phyloP scores from a whole-genome alignment of 2,113 vertebrate genomes.

The Danionella cerebrum region DNA sequence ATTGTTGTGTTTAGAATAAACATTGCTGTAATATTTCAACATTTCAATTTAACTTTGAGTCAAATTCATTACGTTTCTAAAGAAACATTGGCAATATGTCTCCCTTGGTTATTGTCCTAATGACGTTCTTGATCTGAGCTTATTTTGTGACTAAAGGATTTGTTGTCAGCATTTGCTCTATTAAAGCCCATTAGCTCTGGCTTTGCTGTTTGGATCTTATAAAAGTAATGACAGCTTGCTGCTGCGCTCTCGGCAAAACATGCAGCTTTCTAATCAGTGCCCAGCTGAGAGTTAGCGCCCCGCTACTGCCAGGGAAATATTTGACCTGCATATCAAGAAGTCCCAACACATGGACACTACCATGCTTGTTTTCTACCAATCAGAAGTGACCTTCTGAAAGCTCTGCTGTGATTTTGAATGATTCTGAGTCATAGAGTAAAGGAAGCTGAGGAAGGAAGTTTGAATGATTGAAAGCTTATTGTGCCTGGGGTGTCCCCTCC shows the following conservation, averaged over 20 bases:
- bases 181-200: constrained; percentile 41
- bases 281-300: constrained; percentile 30
- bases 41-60: no score
- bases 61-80: no score
- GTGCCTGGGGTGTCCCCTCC: no score
- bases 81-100: no score
- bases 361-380: no score
- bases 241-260: constrained; percentile 42
- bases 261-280: constrained; percentile 72
- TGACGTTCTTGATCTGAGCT: background rate
- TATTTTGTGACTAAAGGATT: background rate
- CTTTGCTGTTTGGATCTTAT: constrained; percentile 66
- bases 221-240: constrained; percentile 57
- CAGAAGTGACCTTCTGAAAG: no score
- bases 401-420: no score
- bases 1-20: no score
- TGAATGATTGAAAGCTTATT: no score
- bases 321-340: constrained; percentile 61
- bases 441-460: no score
- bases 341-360: constrained; percentile 67
- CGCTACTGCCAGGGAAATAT: constrained; percentile 58
- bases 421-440: no score
- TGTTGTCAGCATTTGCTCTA: background rate
- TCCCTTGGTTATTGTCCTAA: background rate
- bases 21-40: no score